Evolutionary conservation across 2,113 vertebrate species (phyloP).

Genomic region (Diadophis punctatus): DNA sequence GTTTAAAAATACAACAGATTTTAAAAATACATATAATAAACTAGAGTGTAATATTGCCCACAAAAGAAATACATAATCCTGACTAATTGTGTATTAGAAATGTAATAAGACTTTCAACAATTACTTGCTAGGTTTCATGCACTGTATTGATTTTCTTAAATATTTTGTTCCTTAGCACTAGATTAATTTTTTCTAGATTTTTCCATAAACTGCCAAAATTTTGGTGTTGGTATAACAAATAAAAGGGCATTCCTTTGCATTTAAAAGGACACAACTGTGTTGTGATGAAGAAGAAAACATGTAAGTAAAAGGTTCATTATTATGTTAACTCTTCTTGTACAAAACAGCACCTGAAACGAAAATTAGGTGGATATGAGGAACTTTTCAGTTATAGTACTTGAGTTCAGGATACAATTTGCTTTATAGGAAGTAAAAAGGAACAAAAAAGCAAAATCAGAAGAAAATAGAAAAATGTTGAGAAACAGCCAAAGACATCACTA

Average conservation of each 20-base stretch:
- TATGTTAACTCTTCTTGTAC: background rate
- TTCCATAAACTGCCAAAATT: slow-evolving; percentile 25
- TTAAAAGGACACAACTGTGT: background rate
- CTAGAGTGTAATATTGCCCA: background rate
- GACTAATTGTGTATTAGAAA: slow-evolving; percentile 54
- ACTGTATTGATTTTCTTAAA: slow-evolving; percentile 35
- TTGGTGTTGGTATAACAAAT: background rate
- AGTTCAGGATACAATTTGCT: background rate
- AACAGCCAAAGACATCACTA: background rate
- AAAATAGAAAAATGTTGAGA: background rate
- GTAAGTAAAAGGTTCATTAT: background rate
- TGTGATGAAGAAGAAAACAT: background rate
- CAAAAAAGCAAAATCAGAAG: background rate
- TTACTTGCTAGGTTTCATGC: slow-evolving; percentile 46
- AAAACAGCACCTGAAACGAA: background rate
- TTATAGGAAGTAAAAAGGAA: background rate
- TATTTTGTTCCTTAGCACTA: slow-evolving; percentile 46
- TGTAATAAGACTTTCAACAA: slow-evolving; percentile 44
- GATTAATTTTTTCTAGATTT: slow-evolving; percentile 37
- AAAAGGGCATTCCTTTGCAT: background rate
- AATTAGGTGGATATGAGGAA: background rate
- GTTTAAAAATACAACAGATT: background rate
- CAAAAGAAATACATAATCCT: slow-evolving; percentile 41
- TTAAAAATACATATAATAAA: background rate
- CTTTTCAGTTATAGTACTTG: background rate